phyloP scores from a whole-genome alignment of 1,140 invertebrate species.

The Bombus pascuorum region DNA sequence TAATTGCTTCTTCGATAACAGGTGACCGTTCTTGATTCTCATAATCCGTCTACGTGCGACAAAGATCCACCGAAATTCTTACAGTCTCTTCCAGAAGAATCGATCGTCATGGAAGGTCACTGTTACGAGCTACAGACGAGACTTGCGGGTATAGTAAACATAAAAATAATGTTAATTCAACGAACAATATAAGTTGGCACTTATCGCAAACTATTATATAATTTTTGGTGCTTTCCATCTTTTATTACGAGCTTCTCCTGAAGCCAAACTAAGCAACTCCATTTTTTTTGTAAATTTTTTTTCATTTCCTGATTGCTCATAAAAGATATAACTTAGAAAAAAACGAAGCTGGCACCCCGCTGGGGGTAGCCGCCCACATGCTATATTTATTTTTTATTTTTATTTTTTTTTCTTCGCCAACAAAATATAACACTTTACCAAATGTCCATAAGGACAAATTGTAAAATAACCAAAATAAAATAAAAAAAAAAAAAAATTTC shows the following conservation, averaged over 20 bases:
- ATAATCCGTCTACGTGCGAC: slow-evolving; percentile 69
- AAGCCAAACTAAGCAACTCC: background rate
- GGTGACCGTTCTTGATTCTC: slow-evolving; percentile 69
- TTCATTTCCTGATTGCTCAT: background rate
- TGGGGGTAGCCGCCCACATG: too few relatives aligned
- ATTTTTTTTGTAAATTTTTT: background rate
- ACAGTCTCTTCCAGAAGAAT: slow-evolving; percentile 78
- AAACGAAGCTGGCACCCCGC: too few relatives aligned
- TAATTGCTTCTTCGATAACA: slow-evolving; percentile 18
- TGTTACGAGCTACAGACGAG: slow-evolving; percentile 84
- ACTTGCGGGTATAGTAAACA: slow-evolving; percentile 79
- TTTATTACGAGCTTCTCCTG: background rate
- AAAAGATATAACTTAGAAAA: too few relatives aligned
- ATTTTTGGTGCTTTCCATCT: background rate
- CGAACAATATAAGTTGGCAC: background rate
- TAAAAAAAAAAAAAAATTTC: too few relatives aligned
- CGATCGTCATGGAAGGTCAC: slow-evolving; percentile 84
- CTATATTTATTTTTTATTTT: too few relatives aligned
- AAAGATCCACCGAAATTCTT: slow-evolving; percentile 81
- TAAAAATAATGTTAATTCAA: background rate
- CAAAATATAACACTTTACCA: too few relatives aligned
- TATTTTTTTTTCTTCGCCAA: too few relatives aligned
- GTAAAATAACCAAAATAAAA: too few relatives aligned
- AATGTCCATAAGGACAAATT: too few relatives aligned
- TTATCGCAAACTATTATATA: background rate